These are phyloP conservation scores for Malthinus seriepunctatus DNA, from an alignment of 2,888 invertebrate genomes.

Conservation along the genomic window DNA sequence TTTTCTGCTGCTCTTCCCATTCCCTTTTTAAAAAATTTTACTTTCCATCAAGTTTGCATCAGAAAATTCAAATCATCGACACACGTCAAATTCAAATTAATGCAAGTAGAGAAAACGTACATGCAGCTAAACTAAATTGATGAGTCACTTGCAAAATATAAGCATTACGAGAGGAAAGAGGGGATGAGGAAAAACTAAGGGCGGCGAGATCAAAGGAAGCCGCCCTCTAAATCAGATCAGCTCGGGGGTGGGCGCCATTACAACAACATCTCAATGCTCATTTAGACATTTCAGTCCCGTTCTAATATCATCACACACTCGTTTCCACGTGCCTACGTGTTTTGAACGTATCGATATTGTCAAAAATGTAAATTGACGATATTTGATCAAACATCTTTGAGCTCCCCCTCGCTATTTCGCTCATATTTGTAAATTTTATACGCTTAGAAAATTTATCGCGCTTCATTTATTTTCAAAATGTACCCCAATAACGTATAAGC, in stretches of 20 bases:
- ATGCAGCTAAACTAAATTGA: constrained; percentile 41
- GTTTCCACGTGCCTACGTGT: constrained; percentile 9
- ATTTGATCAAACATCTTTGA: constrained; percentile 3
- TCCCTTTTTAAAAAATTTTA: constrained; percentile 2
- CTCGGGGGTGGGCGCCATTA: constrained; percentile 36
- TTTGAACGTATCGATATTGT: constrained; percentile 3
- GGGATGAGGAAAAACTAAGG: constrained; percentile 51
- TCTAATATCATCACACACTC: constrained; percentile 24
- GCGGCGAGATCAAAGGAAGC: constrained; percentile 61
- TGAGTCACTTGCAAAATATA: constrained; percentile 58
- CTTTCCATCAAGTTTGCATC: neutral
- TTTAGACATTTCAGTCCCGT: constrained; percentile 30
- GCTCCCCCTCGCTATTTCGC: neutral
- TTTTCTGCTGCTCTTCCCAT: neutral
- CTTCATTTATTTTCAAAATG: no score
- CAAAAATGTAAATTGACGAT: constrained; percentile 1
- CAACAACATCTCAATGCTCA: constrained; percentile 34
- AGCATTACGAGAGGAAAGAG: constrained; percentile 36
- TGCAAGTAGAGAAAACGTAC: constrained; percentile 25
- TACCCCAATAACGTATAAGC: no score
- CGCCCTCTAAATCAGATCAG: constrained; percentile 51
- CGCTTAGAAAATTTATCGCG: no score
- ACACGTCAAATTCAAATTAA: constrained; percentile 25
- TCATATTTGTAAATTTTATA: no score
- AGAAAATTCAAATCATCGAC: neutral